Evolutionary conservation across 2,888 invertebrate species (phyloP).

Genomic region (Tetrapedia diversipes): DNA sequence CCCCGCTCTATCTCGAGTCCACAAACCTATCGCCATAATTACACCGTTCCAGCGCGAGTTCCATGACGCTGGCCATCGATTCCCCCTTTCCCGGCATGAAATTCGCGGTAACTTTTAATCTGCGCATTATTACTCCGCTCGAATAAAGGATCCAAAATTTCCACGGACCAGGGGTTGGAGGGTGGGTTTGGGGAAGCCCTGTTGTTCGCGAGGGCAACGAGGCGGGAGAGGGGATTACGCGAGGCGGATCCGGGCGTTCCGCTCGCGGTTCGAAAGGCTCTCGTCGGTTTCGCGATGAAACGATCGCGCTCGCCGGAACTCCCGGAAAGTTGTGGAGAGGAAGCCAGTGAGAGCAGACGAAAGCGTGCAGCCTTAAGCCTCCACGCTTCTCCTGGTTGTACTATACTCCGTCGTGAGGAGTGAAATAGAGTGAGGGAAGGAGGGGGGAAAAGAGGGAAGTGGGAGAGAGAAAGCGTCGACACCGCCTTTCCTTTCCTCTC

Average conservation of each 20-base stretch:
- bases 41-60: not conserved
- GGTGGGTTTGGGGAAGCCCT: slow-evolving; percentile 32
- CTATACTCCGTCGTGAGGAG: slow-evolving; percentile 25
- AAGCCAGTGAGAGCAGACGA: slow-evolving; percentile 57
- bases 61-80: too few species aligned
- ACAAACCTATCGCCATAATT: not conserved
- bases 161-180: not conserved
- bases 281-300: slow-evolving; percentile 42
- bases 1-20: too few species aligned
- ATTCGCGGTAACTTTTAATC: slow-evolving; percentile 42
- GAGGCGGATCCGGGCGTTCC: slow-evolving; percentile 29
- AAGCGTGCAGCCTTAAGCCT: slow-evolving; percentile 51
- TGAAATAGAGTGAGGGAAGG: too few species aligned
- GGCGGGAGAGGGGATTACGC: slow-evolving; percentile 51
- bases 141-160: slow-evolving; percentile 46
- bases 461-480: too few species aligned
- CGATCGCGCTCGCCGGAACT: slow-evolving; percentile 43
- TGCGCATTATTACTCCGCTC: slow-evolving; percentile 40
- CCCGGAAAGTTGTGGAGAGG: slow-evolving; percentile 49
- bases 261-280: slow-evolving; percentile 43
- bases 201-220: slow-evolving; percentile 39
- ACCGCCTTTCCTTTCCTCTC: slow-evolving; percentile 30
- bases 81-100: not conserved
- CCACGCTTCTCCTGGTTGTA: slow-evolving; percentile 21
- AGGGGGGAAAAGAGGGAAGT: too few species aligned